Percentiles rank a stretch among this genome's conserved stretches.
phyloP scores from a whole-genome alignment of 2,888 invertebrate genomes.

The Papilio elwesi region DNA sequence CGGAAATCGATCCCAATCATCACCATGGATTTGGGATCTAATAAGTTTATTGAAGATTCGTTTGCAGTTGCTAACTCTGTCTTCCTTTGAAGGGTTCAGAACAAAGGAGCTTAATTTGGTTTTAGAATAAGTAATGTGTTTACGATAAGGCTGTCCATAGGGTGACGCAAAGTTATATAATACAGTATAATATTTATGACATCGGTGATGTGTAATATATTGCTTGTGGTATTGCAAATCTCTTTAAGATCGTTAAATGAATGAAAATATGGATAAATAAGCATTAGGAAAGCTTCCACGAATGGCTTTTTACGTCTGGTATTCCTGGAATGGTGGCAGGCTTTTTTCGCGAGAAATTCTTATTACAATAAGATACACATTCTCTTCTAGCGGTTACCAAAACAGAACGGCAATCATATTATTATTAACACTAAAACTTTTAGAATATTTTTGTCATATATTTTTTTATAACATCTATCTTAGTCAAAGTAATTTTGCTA shows the following conservation, averaged over 20 bases:
- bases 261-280: slow-evolving; percentile 46
- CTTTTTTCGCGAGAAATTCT: slow-evolving; percentile 65
- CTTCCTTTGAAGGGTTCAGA: not conserved
- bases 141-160: too few species aligned
- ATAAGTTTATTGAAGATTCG: too few species aligned
- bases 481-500: too few species aligned
- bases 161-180: too few species aligned
- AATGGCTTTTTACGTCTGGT: slow-evolving; percentile 57
- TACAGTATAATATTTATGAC: not conserved
- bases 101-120: not conserved
- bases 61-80: too few species aligned
- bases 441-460: slow-evolving; percentile 1
- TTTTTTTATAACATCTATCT: too few species aligned
- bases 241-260: slow-evolving; percentile 45
- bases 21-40: too few species aligned
- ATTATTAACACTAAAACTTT: slow-evolving; percentile 2
- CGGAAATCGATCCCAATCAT: too few species aligned
- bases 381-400: slow-evolving; percentile 33
- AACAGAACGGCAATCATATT: slow-evolving; percentile 10
- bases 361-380: slow-evolving; percentile 55
- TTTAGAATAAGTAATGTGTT: too few species aligned
- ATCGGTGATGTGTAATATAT: slow-evolving; percentile 18
- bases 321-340: slow-evolving; percentile 59
- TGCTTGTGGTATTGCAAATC: slow-evolving; percentile 10
- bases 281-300: slow-evolving; percentile 56